Conservation (phyloP, 2,888 invertebrate species). For the Pediacus dermestoides region DNA sequence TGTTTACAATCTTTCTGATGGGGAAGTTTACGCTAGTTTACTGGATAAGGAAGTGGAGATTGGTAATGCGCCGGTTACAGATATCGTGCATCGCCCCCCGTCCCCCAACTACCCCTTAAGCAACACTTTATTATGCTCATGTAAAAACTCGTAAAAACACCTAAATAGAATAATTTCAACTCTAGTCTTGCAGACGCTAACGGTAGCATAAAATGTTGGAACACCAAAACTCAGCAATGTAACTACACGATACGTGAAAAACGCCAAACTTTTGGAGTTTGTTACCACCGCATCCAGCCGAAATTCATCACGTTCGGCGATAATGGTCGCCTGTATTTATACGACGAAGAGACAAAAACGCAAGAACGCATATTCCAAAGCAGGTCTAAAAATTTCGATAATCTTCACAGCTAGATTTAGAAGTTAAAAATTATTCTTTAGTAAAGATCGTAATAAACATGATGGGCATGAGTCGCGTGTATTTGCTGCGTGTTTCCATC, state of each 20-base stretch:
- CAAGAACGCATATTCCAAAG: conserved; percentile 54
- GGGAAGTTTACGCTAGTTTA: conserved; percentile 52
- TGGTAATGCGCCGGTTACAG: conserved; percentile 56
- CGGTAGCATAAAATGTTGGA: conserved; percentile 68
- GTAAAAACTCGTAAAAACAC: conserved; percentile 47
- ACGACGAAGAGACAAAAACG: conserved; percentile 65
- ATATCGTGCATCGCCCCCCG: conserved; percentile 59
- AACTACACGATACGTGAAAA: conserved; percentile 64
- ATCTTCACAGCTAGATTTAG: conserved; percentile 8
- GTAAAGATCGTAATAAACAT: conserved; percentile 46
- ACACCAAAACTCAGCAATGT: conserved; percentile 61
- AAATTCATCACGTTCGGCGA: conserved; percentile 62
- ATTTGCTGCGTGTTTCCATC: conserved; percentile 64
- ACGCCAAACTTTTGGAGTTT: conserved; percentile 61
- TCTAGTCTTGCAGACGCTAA: conserved; percentile 61
- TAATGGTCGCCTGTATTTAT: conserved; percentile 61
- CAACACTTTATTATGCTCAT: conserved; percentile 57
- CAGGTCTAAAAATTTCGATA: too few species aligned
- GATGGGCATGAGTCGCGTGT: conserved; percentile 65
- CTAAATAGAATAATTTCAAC: conserved; percentile 1
- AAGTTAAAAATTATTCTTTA: conserved; percentile 35
- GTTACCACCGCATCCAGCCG: conserved; percentile 58
- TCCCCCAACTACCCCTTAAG: conserved; percentile 59
- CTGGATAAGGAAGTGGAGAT: conserved; percentile 52
- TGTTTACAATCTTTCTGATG: conserved; percentile 54